Evolutionary conservation across 2,888 invertebrate species (phyloP), one percentile per base, ranked within the genome.

Genomic region (Drosophila demipolita): DNA sequence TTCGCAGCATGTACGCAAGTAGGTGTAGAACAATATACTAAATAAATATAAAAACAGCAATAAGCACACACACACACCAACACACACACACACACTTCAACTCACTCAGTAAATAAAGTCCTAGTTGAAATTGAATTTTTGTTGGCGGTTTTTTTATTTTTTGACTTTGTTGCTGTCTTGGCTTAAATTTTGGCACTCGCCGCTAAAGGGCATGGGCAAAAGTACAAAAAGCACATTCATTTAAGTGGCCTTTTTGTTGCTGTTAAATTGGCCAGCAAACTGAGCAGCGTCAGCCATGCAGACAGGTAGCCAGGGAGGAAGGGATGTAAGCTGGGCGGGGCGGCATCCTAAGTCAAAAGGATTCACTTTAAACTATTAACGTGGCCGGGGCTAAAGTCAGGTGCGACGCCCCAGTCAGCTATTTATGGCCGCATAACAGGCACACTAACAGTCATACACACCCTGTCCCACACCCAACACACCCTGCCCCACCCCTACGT

Each of bases 361-460:
- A 73, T 82, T 80, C 87, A 74, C 73, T 88, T 80, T 80, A 76
- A 83, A 82, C 85, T 82, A 87, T 86, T 86, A 75, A 83, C 80
- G 79, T 82, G 57, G 57, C 38, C 40, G 53, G 57, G 49, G 58
- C 63, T 53, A 40, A 50, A 36, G 55, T 29, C 63, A 49, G 52
- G 60, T 66, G 45, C 17, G 36, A 36, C 53, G 48, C 36, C 20
- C 17, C 38, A 20, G 70, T 55, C 75, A 82, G 82, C 87, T 83
- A 88, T 86, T 86, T 86, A 89, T 82, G 82, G 66, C 58, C 80
- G 59, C 89, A 81, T 86, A 86, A 86, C 84, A 82, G 78, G 88
- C 78, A 86, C 88, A 85, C 83, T 75, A 74, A 80, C 76, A 66
- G 69, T 67, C 70, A 29, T 62, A 32, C 35, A 48, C 57, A 7